Conservation (phyloP, 2,113 vertebrate genomes). For the Trinectes maculatus region DNA sequence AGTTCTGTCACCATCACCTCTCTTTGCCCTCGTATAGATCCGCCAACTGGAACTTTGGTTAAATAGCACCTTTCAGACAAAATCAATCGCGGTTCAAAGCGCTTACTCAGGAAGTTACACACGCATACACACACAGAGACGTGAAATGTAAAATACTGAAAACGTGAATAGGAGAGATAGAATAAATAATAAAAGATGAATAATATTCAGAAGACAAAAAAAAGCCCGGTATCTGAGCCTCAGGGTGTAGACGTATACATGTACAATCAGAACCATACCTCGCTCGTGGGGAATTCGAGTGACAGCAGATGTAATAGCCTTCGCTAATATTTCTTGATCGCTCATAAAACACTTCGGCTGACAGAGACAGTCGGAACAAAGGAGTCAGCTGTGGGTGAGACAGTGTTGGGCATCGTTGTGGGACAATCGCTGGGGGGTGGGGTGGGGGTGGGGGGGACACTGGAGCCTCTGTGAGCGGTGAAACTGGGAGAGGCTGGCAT, state of each 20-base stretch:
- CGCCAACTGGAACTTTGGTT: too few relatives aligned
- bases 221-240: constrained; percentile 8
- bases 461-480: constrained; percentile 61
- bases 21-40: too few relatives aligned
- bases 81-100: too few relatives aligned
- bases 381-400: constrained; percentile 40
- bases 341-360: constrained; percentile 7
- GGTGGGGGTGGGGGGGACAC: too few relatives aligned
- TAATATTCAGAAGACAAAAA: constrained; percentile 29
- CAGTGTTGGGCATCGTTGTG: constrained; percentile 54
- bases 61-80: too few relatives aligned
- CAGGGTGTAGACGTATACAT: constrained; percentile 27
- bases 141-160: too few relatives aligned
- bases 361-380: constrained; percentile 16
- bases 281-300: constrained; percentile 53
- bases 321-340: constrained; percentile 10
- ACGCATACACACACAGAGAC: too few relatives aligned
- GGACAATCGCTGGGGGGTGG: constrained; percentile 22
- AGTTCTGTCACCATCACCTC: constrained; percentile 2
- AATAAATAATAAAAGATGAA: too few relatives aligned
- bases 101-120: too few relatives aligned
- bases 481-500: constrained; percentile 68
- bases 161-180: too few relatives aligned
- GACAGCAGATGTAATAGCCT: constrained; percentile 15
- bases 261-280: constrained; percentile 58